Base-by-base conservation (phyloP, 2,888 invertebrate genomes). In the Polyommatus icarus region DNA sequence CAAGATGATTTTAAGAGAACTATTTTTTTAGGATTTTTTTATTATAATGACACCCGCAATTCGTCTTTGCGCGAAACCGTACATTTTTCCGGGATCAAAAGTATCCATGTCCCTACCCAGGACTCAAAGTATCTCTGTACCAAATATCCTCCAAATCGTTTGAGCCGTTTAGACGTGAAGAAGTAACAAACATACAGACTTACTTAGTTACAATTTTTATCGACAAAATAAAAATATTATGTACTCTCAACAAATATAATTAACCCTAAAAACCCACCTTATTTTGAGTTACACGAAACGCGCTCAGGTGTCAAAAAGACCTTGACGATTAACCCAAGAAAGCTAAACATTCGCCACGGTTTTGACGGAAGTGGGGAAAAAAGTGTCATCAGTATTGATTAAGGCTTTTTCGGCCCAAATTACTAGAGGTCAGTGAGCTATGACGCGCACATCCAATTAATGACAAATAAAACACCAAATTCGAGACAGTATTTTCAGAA, bases 401-500 rank as follows among this genome's bases (percentile, higher is more conserved):
- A 67, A 67, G 29, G 67, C 29, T 67, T 67, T 67, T 67, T 67
- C 6, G 67, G 29, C 29, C 67, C 67, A 67, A 67, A 67, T 67
- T 67, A 32, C 67, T 67, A 67, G 24, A 67, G 67, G 67, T 67
- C 67, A 6, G 29, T 67, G 67, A 67, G 67, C 67, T 67, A 67
- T 29, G 67, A 67, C 67, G 67, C 29, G 29, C 15, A 15, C 67
- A 67, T 24, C 24, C 61, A 61, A 12, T 61, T 61, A 32, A 29
- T 18, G 67, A 67, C 29, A 6, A 67, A 29, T 32, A 32, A 67
- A 67, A 67, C 67, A 67, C 15, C 29, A 15, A 29, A 15, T 61
- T 18, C 6, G 67, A 29, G 15, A 67, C 15, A 67, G 12, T 67
- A 32, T 32, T 67, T 61, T 67, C 15, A 10, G 61, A 61, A 10